Percentiles rank a stretch among this genome's conserved stretches.
These are phyloP conservation scores for Corythornis cristatus DNA, from an alignment of 2,113 vertebrate genomes.

Conservation along the genomic window DNA sequence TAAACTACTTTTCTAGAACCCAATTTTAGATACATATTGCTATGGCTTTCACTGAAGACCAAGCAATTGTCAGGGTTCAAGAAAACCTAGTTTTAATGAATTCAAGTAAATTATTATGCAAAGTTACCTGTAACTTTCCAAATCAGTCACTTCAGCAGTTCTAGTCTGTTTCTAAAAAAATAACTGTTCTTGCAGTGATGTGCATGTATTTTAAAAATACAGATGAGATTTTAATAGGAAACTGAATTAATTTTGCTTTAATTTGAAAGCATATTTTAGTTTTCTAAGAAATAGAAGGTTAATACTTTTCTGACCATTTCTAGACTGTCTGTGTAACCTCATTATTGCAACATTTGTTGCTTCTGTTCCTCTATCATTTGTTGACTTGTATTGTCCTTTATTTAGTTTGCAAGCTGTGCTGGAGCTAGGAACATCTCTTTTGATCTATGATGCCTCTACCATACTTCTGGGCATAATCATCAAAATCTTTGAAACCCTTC, in stretches of 20 bases:
- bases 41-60: background rate
- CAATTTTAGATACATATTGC: background rate
- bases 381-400: slow-evolving; percentile 22
- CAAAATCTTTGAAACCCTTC: slow-evolving; percentile 47
- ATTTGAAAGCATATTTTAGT: background rate
- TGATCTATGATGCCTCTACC: slow-evolving; percentile 25
- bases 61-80: background rate
- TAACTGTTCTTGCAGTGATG: background rate
- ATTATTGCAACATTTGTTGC: background rate
- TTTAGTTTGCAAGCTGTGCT: slow-evolving; percentile 7
- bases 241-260: background rate
- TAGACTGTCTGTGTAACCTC: background rate
- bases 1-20: background rate
- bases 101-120: background rate
- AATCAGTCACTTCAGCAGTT: background rate
- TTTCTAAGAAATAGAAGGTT: background rate
- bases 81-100: background rate
- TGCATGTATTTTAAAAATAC: background rate
- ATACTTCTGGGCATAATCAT: slow-evolving; percentile 47
- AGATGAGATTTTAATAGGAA: background rate
- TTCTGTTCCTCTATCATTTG: background rate
- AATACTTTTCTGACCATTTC: background rate
- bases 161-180: background rate
- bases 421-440: slow-evolving; percentile 18
- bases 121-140: background rate